phyloP scores from a whole-genome alignment of 2,888 invertebrate species.

The Dermolepida albohirtum region DNA sequence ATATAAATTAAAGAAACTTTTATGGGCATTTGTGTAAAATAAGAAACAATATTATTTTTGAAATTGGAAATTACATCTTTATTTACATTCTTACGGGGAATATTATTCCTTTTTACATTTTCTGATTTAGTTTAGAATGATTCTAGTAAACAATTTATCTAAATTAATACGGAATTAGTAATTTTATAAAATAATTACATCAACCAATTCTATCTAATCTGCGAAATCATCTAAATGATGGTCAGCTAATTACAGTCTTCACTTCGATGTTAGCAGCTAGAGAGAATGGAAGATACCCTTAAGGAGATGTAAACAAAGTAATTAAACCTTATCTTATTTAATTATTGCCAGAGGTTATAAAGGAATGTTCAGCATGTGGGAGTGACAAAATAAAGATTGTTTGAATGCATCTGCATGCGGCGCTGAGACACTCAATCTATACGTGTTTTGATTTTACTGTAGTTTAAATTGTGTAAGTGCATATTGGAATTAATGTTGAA shows the following conservation, averaged over 20 bases:
- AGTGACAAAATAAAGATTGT: constrained; percentile 30
- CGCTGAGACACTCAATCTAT: constrained; percentile 7
- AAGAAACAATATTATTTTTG: too few relatives aligned
- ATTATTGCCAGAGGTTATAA: constrained; percentile 53
- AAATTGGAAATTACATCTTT: too few relatives aligned
- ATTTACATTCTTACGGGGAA: too few relatives aligned
- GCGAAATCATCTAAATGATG: constrained; percentile 21
- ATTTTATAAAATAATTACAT: constrained; percentile 25
- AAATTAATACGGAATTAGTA: not conserved
- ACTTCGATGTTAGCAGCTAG: constrained; percentile 14
- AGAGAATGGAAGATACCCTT: constrained; percentile 44
- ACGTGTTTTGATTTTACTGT: constrained; percentile 25
- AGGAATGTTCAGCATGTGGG: constrained; percentile 46
- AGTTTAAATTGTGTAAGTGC: constrained; percentile 9
- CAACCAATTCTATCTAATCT: constrained; percentile 26
- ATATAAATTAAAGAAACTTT: too few relatives aligned
- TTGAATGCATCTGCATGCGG: constrained; percentile 16
- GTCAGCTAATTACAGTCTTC: constrained; percentile 14
- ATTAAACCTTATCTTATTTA: constrained; percentile 60
- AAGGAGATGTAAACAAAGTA: constrained; percentile 58
- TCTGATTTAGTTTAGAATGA: constrained; percentile 3
- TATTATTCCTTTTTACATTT: not conserved
- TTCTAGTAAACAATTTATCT: not conserved
- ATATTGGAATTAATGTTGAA: constrained; percentile 8
- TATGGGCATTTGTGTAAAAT: too few relatives aligned